Evolutionary conservation across 2,113 vertebrate genomes (phyloP).

Genomic region (Mastomys natalensis): DNA sequence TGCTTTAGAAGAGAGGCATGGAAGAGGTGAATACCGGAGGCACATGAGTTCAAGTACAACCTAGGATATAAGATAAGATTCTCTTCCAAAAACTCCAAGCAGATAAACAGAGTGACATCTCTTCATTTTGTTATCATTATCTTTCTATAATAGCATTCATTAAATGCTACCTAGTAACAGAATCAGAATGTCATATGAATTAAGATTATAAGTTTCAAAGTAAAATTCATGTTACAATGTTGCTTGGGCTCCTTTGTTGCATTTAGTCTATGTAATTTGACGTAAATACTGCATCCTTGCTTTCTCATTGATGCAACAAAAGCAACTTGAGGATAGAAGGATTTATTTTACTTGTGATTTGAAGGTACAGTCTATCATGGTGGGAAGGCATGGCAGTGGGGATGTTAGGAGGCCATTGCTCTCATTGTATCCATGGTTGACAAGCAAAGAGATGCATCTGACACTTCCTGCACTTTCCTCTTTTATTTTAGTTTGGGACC

Average conservation of each 20-base stretch:
- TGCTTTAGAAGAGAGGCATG: neutral
- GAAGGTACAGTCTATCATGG: neutral
- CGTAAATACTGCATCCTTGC: neutral
- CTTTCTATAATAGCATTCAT: neutral
- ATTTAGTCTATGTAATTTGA: slow-evolving; percentile 13
- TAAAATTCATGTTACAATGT: neutral
- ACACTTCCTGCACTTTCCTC: neutral
- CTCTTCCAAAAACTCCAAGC: neutral
- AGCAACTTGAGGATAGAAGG: neutral
- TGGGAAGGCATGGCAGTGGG: neutral
- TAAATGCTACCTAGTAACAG: neutral
- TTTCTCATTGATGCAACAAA: neutral
- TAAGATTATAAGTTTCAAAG: slow-evolving; percentile 39
- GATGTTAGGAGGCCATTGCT: too few relatives aligned
- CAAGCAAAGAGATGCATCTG: neutral
- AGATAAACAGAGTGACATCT: neutral
- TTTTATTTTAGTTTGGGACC: neutral
- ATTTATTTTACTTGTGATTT: neutral
- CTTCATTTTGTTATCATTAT: neutral
- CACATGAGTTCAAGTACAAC: neutral
- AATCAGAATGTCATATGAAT: neutral
- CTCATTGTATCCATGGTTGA: too few relatives aligned
- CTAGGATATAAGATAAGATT: neutral
- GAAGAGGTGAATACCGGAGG: neutral
- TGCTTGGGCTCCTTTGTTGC: neutral